Percentiles rank a stretch among this genome's conserved stretches.
Evolutionary conservation across 2,888 invertebrate genomes (phyloP).

Genomic region (Deilephila elpenor): DNA sequence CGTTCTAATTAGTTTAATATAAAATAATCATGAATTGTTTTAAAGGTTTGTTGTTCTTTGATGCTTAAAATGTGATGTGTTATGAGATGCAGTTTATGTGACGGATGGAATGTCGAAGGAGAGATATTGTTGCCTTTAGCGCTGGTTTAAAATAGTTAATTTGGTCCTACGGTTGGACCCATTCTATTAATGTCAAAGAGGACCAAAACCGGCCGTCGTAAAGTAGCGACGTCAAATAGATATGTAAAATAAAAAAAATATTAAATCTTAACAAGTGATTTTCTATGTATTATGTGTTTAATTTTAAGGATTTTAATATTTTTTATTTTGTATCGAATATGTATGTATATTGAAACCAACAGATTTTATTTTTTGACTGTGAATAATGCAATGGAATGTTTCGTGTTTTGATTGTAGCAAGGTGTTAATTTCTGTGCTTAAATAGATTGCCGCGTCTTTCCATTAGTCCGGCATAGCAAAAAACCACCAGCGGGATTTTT

Average conservation of each 20-base stretch:
- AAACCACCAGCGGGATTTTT: background rate
- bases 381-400: background rate
- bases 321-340: conserved; percentile 58
- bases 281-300: conserved; percentile 60
- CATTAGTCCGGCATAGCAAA: background rate
- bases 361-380: conserved; percentile 16
- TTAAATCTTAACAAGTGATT: conserved; percentile 50
- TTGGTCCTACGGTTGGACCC: conserved; percentile 3
- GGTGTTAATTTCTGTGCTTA: background rate
- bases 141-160: background rate
- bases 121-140: background rate
- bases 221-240: conserved; percentile 44
- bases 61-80: background rate
- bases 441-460: background rate
- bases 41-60: background rate
- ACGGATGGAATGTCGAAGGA: background rate
- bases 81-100: background rate
- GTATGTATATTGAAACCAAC: conserved; percentile 35
- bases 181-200: conserved; percentile 33
- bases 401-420: conserved; percentile 15
- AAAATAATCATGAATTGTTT: no score
- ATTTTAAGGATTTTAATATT: conserved; percentile 48
- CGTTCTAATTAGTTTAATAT: background rate
- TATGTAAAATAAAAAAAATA: conserved; percentile 32
- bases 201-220: conserved; percentile 37